Evolutionary conservation across 2,113 vertebrate species (phyloP), one percentile per base, ranked within the genome.

Genomic region (Narcine bancroftii): DNA sequence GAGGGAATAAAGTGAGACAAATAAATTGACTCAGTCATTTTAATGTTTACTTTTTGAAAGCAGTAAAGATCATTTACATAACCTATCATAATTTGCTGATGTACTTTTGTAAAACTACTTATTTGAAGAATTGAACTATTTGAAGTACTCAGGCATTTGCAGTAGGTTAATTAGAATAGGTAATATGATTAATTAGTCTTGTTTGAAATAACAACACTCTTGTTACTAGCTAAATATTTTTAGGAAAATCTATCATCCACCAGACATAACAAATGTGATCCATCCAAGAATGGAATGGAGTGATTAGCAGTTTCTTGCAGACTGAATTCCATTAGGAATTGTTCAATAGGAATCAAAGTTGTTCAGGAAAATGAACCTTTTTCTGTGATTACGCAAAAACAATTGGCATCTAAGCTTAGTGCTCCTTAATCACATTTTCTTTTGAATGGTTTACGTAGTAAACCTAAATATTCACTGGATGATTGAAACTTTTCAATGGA

Each of bases 101-200:
- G 6, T 69, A 69, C 19, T 5, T 6, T 0, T n/a, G 15, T 36
- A 21, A 85, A 85, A 85, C 56, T 60, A 56, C 81, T 85, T 15
- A 33, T 83, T 83, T 56, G 81, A 60, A 36, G 33, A 56, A 1
- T 33, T 83, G 79, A 36, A 60, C 36, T 36, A 60, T 36, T 36
- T 60, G 53, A 85, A 60, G 17, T 60, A 33, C n/a, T 13, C 15
- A 85, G 53, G 26, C 15, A 13, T 17, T 60, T 94, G 94, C 94
- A 91, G 93, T 95, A 96, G 94, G 95, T 95, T 95, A 97, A 96
- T 95, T 96, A 95, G 92, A 95, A 95, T 94, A 95, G 97, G 19
- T 97, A 97, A 94, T 93, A 95, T 97, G 97, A 98, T 97, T 97
- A 97, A 98, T 97, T 96, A 96, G 95, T 95, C 95, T 60, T 96